Conservation (phyloP, 1,140 invertebrate species). For the Homarus americanus region DNA sequence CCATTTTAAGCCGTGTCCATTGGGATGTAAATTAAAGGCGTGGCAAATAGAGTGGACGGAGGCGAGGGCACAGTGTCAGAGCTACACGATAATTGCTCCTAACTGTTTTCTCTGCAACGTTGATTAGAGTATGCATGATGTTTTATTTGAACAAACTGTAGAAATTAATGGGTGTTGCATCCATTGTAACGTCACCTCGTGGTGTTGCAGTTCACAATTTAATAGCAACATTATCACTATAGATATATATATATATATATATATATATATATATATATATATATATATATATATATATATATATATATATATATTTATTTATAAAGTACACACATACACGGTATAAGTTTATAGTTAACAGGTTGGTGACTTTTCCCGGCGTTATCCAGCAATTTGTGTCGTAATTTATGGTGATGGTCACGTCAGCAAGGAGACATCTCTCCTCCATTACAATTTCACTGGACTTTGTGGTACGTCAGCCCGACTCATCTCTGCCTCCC, state of each 20-base stretch:
- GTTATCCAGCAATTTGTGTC: background rate
- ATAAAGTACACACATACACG: background rate
- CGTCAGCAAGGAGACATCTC: background rate
- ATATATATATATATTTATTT: slow-evolving; percentile 26
- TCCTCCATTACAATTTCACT: too few species aligned
- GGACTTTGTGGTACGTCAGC: background rate
- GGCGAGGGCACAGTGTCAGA: too few species aligned
- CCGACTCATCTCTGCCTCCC: too few species aligned
- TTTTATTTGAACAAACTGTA: background rate
- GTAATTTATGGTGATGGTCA: background rate
- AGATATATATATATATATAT: slow-evolving; percentile 43
- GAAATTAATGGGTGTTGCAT: background rate
- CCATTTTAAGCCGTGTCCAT: too few species aligned
- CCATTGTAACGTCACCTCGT: background rate
- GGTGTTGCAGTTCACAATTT: background rate
- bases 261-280: slow-evolving; percentile 31
- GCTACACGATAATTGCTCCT: background rate
- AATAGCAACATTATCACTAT: background rate
- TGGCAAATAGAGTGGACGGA: too few species aligned
- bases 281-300: slow-evolving; percentile 43
- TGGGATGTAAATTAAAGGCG: too few species aligned
- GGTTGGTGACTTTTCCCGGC: background rate
- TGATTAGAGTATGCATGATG: background rate
- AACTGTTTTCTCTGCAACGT: background rate
- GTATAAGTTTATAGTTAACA: background rate